Base-by-base conservation (phyloP, 2,888 invertebrate species). In the Scrobipalpa costella region DNA sequence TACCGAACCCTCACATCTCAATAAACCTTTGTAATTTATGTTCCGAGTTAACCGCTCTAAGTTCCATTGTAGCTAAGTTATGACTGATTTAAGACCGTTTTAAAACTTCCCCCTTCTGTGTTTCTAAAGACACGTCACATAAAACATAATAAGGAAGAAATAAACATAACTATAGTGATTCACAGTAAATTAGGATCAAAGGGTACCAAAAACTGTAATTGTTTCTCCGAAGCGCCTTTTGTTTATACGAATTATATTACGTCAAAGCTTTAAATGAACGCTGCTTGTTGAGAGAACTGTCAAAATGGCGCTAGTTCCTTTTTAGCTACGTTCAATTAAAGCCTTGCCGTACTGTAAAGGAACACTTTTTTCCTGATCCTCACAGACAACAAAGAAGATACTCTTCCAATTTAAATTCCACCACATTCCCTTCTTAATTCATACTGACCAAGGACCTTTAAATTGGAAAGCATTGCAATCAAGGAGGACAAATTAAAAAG, bases 351-450 rank as follows among this genome's bases (percentile, higher is more conserved):
- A n/a, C n/a, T n/a, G n/a, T 27, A 27, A 3, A 27, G 27, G 27
- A 13, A 9, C 49, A 9, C 21, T 52, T 52, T 49, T 52, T 52
- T 21, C 50, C 50, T 49, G 9, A 49, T 17, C 49, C 19, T 2
- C 21, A 19, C 50, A 52, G 50, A 52, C 50, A 52, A 52, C 50
- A 52, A 52, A 52, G 50, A 52, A 21, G n/a, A 19, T 21, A 13
- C 13, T 13, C 50, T 21, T 52, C 21, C 21, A 52, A 52, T 21
- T 52, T 52, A 44, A 44, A 44, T 7, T 44, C n/a, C 15, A 7
- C 44, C 44, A n/a, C 5, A 44, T 44, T 44, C 44, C 44, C 44
- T 44, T 44, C 44, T 44, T 44, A 7, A 44, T 44, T 7, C 44
- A 9, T 15, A 44, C 9, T 52, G 50, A 21, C 8, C 21, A n/a